Evolutionary conservation across 2,797 vertebrate genomes (phyloP).

Genomic region (Etheostoma perlongum): DNA sequence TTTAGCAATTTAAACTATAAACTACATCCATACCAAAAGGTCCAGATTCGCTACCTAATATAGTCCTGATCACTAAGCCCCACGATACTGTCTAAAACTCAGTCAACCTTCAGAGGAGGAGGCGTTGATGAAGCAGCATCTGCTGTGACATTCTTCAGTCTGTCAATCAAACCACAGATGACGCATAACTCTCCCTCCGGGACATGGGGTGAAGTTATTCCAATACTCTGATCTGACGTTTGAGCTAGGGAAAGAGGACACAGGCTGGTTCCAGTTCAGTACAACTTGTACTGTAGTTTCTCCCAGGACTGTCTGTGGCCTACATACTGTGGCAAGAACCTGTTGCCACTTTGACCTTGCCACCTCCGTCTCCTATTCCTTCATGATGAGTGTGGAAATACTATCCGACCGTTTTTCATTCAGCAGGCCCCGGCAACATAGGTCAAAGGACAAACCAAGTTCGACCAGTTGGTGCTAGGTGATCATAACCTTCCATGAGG

Average conservation of each 20-base stretch:
- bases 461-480: constrained; percentile 11
- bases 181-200: not conserved
- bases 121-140: constrained; percentile 48
- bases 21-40: not conserved
- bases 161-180: constrained; percentile 41
- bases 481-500: not conserved
- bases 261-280: constrained; percentile 7
- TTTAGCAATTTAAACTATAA: not conserved
- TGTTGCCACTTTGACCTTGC: constrained; percentile 24
- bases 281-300: not conserved
- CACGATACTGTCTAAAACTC: not conserved
- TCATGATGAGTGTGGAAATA: constrained; percentile 42
- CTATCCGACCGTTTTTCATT: constrained; percentile 44
- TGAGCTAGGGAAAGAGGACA: not conserved
- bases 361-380: not conserved
- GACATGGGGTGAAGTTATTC: constrained; percentile 17
- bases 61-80: not conserved
- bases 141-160: constrained; percentile 15
- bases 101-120: constrained; percentile 9
- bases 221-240: constrained; percentile 9
- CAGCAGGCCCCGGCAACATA: constrained; percentile 17
- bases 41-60: not conserved
- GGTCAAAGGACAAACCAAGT: constrained; percentile 41
- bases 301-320: constrained; percentile 1
- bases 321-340: constrained; percentile 17